Evolutionary conservation across 2,888 invertebrate species (phyloP), one percentile per base, ranked within the genome.

Genomic region (Ormyrus pomaceus): DNA sequence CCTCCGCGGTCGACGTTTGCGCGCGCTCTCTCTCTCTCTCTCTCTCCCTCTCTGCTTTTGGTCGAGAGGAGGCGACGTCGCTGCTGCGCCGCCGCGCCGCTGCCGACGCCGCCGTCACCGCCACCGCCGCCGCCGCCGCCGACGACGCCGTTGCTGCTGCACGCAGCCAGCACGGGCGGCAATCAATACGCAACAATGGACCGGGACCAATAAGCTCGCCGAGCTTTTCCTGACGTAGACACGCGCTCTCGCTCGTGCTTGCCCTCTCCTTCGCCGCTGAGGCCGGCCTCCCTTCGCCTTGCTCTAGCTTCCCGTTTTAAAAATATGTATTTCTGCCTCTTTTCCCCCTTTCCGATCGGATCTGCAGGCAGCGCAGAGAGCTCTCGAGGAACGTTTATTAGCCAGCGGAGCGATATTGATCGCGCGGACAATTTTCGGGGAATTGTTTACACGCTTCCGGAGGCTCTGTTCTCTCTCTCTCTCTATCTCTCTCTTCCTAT

Each of bases 181-280:
- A 90, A 90, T 90, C 90, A 90, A 90, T 90, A 90, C 90, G 89
- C 89, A 88, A 89, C 89, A 89, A 89, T 89, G 88, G 88, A 88
- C 89, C 86, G 88, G 89, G 89, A 90, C 90, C 90, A 90, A 90
- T 90, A 88, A 90, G 90, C 90, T 89, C 87, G 85, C 75, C 64
- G 87, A 89, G 90, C 90, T 90, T 89, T 89, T 86, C 88, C 87
- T 88, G 88, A 89, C 89, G 89, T 88, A 87, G 87, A 34, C 9
- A 86, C 84, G 87, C 86, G 84, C 85, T 85, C 86, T 85, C 86
- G 85, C 87, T 85, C 86, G 86, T 84, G 85, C 87, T 83, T 84
- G 83, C 81, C 83, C 84, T 76, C 77, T 77, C 73, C 46, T 9
- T 72, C 81, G 78, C 83, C 62, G 46, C 62, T n/a, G 34, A 34